Base-by-base conservation (phyloP, 2,113 vertebrate species). In the Ascaphus truei region DNA sequence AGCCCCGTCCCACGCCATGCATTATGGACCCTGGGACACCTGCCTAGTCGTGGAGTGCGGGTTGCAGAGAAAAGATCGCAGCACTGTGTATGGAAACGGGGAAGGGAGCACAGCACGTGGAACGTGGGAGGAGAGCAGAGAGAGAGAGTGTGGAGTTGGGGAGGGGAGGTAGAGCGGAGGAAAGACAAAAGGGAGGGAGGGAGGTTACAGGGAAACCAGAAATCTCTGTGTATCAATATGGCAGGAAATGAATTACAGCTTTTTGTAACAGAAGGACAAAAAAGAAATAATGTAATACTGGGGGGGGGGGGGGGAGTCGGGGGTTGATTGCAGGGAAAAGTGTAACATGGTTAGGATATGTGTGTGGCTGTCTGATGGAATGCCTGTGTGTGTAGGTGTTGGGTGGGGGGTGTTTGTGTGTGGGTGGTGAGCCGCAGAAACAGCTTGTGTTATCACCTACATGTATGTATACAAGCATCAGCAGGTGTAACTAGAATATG, bases 381-480 rank as follows among this genome's bases (percentile, higher is more conserved):
- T 61, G 67, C 57, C 45, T 52, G 56, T 61, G 30, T 34, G 67
- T 61, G 67, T 71, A 71, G 67, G 67, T 71, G 57, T 71, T 41
- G 23, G 34, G n/a, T n/a, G n/a, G 56, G 67, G 67, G 41, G 67
- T 60, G 34, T 51, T 52, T 8, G 29, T 41, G 57, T 27, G 67
- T 71, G 34, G 67, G 67, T 10, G 67, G 26, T 15, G 20, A 71
- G 52, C n/a, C n/a, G n/a, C 57, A 43, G 45, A 52, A 57, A 50
- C 67, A 71, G 67, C 67, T 71, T 71, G 47, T 71, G 67, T 71
- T 71, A 71, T 58, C 67, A 71, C 67, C 67, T 71, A 60, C 61
- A 45, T 71, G 67, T 71, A 51, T 71, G 57, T 61, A 71, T 71
- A 61, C 67, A 71, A 71, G 50, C 67, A 61, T 15, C 45, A 23